Base-by-base conservation (phyloP, 2,113 vertebrate species). In the Apus apus region DNA sequence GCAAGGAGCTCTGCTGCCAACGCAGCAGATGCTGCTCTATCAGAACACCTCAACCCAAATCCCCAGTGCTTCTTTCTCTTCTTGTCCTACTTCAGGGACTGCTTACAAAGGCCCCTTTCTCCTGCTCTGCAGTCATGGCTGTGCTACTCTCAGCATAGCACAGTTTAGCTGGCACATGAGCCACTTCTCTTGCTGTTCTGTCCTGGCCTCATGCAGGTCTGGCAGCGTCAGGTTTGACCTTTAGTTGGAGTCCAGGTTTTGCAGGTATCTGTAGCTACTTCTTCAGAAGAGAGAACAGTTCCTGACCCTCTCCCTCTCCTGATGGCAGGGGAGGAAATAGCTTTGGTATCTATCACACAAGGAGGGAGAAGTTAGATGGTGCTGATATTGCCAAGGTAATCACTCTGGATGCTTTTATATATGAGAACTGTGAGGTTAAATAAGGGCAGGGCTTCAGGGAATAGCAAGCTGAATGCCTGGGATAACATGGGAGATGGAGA, bases 31-130 rank as follows among this genome's bases (percentile, higher is more conserved):
- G 8, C 27, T 2, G 0, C 64, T 84, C 30, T 45, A 32, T 68
- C 34, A 48, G 90, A 85, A 83, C 90, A 88, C 93, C 60, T 92
- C 90, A 95, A 10, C 85, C 68, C 90, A 85, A 86, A 96, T 88
- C 68, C 48, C 20, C 40, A 38, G 40, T 0, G 0, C 48, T 57
- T 71, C 77, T 85, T 43, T 22, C 62, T 89, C 46, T 65, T 90
- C 67, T 60, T 3, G 61, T 88, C 93, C 94, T 94, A 93, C 78
- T 95, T 96, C 65, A 71, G 85, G 50, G 48, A 92, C 72, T 76
- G 22, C 40, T 77, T 18, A 80, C 85, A 95, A 87, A 91, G 51
- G 53, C 64, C 82, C 29, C 78, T 85, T 80, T 72, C 75, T 94
- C 71, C 60, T 62, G 46, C 2, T 8, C 57, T 23, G 13, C 40